Evolutionary conservation across 2,888 invertebrate genomes (phyloP).

Genomic region (Zaprionus bogoriensis): DNA sequence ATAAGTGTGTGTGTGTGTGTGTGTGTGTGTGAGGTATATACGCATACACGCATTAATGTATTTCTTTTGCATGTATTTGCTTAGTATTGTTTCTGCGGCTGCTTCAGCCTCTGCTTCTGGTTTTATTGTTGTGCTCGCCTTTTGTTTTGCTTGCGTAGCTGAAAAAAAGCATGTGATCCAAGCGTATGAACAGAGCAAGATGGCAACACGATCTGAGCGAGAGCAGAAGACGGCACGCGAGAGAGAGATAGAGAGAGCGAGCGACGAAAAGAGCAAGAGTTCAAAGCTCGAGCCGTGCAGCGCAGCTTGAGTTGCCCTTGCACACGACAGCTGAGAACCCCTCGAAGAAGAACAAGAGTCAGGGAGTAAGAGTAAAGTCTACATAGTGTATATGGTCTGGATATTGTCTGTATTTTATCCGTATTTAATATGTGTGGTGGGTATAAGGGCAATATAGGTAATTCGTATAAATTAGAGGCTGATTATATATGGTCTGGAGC

Average conservation of each 20-base stretch:
- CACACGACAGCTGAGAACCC: too few relatives aligned
- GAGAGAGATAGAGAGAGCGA: background rate
- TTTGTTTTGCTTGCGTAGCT: conserved; percentile 75
- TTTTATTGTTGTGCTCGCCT: conserved; percentile 34
- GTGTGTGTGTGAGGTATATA: conserved; percentile 17
- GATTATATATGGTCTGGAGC: too few relatives aligned
- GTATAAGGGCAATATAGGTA: too few relatives aligned
- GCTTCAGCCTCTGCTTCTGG: conserved; percentile 20
- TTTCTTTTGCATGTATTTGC: conserved; percentile 55
- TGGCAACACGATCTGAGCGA: conserved; percentile 11
- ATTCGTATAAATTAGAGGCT: too few relatives aligned
- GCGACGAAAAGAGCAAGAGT: too few relatives aligned
- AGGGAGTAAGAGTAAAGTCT: too few relatives aligned
- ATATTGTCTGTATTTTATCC: too few relatives aligned
- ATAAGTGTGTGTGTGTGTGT: conserved; percentile 20
- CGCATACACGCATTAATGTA: conserved; percentile 23
- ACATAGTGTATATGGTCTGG: too few relatives aligned
- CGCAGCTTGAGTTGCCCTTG: conserved; percentile 25
- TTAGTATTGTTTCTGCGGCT: conserved; percentile 57
- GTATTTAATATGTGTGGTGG: too few relatives aligned
- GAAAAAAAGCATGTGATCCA: conserved; percentile 70
- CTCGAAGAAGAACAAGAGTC: background rate
- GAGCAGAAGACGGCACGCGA: conserved; percentile 19
- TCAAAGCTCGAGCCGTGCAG: background rate
- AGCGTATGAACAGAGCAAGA: conserved; percentile 49